phyloP scores from a whole-genome alignment of 1,140 invertebrate species.

The Apis cerana region DNA sequence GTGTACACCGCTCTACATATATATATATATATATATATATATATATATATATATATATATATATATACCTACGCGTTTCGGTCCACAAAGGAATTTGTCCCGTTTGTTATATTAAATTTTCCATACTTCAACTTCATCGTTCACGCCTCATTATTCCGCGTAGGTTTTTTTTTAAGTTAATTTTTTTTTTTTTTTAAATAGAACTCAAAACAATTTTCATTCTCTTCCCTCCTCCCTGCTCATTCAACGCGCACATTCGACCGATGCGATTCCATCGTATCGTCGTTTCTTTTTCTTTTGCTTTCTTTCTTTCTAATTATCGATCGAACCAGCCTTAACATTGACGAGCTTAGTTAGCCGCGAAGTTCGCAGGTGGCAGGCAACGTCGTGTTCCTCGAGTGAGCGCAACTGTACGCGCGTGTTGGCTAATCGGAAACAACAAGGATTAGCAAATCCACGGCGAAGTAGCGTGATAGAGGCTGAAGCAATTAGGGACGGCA shows the following conservation, averaged over 20 bases:
- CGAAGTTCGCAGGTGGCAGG: conserved; percentile 38
- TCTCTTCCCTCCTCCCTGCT: not conserved
- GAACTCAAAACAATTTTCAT: not conserved
- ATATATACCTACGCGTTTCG: too few species aligned
- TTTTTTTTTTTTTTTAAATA: conserved; percentile 1
- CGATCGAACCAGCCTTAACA: not conserved
- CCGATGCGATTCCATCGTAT: too few species aligned
- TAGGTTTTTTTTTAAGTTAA: not conserved
- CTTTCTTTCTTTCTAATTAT: not conserved
- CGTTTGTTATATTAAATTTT: not conserved
- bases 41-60: too few species aligned
- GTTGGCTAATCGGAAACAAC: conserved; percentile 38
- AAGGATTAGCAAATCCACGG: conserved; percentile 31
- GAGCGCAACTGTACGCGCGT: not conserved
- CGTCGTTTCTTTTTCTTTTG: not conserved
- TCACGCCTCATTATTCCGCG: not conserved
- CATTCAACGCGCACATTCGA: too few species aligned
- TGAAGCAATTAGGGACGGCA: conserved; percentile 42
- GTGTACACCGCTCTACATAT: not conserved
- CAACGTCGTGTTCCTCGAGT: not conserved
- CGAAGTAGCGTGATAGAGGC: conserved; percentile 39
- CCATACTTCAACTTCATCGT: conserved; percentile 6
- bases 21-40: too few species aligned
- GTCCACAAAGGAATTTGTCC: conserved; percentile 10
- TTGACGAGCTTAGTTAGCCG: conserved; percentile 4